A percentile compares a stretch with the other conserved stretches of the same genome.
These are phyloP conservation scores for Adelges cooleyi DNA, from an alignment of 1,140 invertebrate species.

Conservation along the genomic window DNA sequence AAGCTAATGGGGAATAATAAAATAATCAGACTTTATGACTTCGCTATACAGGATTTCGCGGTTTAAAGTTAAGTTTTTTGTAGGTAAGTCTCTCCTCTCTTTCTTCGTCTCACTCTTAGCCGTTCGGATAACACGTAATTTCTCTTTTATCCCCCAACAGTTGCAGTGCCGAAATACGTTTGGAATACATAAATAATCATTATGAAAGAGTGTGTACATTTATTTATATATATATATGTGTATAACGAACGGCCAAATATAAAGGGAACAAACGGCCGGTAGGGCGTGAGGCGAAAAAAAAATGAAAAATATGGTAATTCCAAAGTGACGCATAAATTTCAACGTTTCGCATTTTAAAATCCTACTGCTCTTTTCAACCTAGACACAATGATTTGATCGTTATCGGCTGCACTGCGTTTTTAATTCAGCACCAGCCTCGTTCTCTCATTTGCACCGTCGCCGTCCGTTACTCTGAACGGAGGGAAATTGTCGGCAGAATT, in stretches of 20 bases:
- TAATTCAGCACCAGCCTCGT: not conserved
- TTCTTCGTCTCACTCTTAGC: no score
- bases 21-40: no score
- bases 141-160: no score
- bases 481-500: not conserved
- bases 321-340: not conserved
- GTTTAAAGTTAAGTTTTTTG: no score
- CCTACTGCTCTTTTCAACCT: not conserved
- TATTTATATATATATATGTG: no score
- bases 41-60: no score
- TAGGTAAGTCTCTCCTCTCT: no score
- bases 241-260: not conserved
- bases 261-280: not conserved
- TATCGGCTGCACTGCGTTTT: not conserved
- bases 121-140: no score
- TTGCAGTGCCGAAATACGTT: not conserved
- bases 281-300: not conserved
- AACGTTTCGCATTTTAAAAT: not conserved
- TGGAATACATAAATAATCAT: not conserved
- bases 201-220: not conserved
- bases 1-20: no score
- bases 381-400: not conserved
- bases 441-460: slow-evolving; percentile 1
- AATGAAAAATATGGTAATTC: not conserved
- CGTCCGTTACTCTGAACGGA: not conserved